Evolutionary conservation across 2,888 invertebrate genomes (phyloP), one percentile per base, ranked within the genome.

Genomic region (Drosophila villosipedis): DNA sequence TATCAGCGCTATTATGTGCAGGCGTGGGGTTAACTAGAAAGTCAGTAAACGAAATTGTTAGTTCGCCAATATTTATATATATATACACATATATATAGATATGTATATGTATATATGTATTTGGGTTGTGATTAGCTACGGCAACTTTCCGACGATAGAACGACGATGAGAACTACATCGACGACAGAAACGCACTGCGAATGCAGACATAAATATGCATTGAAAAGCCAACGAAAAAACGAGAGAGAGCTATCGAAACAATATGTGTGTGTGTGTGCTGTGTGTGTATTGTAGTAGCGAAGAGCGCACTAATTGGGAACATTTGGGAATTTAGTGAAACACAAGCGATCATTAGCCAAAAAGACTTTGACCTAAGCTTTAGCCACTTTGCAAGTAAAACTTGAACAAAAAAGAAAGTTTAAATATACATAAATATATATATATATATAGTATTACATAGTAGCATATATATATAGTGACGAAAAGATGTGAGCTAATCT

Each of bases 121-220:
- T 22, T 16, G 22, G 16, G 16, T 39, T 31, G n/a, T 30, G 47
- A 49, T 57, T 49, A 39, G 57, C 50, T 58, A 12, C 50, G 33
- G 39, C 28, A 28, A 39, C 71, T 54, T 71, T 50, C 54, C 63
- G 62, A 41, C 37, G 5, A 50, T 1, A 31, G 28, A 60, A 53
- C 37, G 19, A 52, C 55, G 50, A 50, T 30, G 43, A 71, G 33
- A 58, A 39, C 33, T 16, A 39, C 37, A 41, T 39, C 69, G 57
- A 57, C 30, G 69, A 47, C 50, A 57, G 50, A 62, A 76, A 63
- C 70, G 76, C 76, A 76, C 71, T 76, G 76, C 54, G 57, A 55
- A 5, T 50, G 57, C 66, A 61, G 47, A 57, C 50, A 57, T 37
- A 22, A 41, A 41, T 41, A 30, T 57, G 49, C 68, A 37, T 1